Percentiles rank a stretch among this genome's conserved stretches.
These are phyloP conservation scores for Ceyx margarethae DNA, from an alignment of 2,113 vertebrate species.

Conservation along the genomic window DNA sequence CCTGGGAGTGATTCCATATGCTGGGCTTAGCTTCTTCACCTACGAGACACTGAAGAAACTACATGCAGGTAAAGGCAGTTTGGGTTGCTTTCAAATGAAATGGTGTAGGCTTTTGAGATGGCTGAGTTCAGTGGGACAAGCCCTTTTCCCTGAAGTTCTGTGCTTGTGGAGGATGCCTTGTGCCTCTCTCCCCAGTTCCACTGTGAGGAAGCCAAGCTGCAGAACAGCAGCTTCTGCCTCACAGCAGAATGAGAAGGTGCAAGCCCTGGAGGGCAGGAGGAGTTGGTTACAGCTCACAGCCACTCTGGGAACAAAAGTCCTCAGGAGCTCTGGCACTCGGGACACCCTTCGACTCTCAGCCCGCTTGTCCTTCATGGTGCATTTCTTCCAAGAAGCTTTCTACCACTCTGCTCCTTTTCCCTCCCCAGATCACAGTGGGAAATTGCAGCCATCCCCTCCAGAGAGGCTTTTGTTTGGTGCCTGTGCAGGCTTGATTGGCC, in stretches of 20 bases:
- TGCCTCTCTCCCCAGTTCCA: neutral
- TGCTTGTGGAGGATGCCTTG: neutral
- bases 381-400: neutral
- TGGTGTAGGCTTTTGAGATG: neutral
- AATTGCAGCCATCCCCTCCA: conserved; percentile 82
- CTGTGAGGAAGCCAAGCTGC: neutral
- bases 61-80: conserved; percentile 82
- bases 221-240: neutral
- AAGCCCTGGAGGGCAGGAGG: neutral
- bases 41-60: conserved; percentile 93
- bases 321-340: neutral
- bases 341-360: neutral
- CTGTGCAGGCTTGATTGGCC: conserved; percentile 91
- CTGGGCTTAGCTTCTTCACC: conserved; percentile 96
- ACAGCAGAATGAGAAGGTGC: neutral
- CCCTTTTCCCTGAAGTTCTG: neutral
- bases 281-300: neutral
- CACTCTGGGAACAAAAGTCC: neutral
- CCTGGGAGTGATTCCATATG: conserved; percentile 91
- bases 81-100: neutral
- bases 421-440: conserved; percentile 82
- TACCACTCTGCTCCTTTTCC: neutral
- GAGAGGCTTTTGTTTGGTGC: conserved; percentile 92
- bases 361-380: neutral
- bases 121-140: neutral